A percentile compares a stretch with the other conserved stretches of the same genome.
Evolutionary conservation across 2,797 vertebrate genomes (phyloP).

Genomic region (Miichthys miiuy): DNA sequence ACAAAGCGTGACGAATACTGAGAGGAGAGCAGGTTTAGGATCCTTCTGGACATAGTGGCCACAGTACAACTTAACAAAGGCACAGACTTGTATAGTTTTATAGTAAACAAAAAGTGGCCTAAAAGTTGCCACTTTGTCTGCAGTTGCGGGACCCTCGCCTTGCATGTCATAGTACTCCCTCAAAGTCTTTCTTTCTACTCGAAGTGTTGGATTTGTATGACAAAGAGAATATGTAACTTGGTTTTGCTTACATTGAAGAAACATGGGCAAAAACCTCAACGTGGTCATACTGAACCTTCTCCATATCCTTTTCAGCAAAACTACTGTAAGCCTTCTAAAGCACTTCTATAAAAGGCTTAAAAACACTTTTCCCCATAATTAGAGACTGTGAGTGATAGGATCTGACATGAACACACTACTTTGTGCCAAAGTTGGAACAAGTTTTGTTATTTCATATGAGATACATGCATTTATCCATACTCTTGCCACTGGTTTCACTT

Average conservation of each 20-base stretch:
- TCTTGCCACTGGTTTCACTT: not conserved
- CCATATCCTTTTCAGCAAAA: no score
- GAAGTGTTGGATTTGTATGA: not conserved
- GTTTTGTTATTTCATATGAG: not conserved
- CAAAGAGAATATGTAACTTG: not conserved
- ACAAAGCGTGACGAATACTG: not conserved
- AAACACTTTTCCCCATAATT: not conserved
- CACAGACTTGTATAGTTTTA: not conserved
- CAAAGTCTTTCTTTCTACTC: not conserved
- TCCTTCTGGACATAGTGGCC: not conserved
- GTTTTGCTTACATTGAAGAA: not conserved
- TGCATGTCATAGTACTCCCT: not conserved
- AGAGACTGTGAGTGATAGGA: not conserved
- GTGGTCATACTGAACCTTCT: not conserved
- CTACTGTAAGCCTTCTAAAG: not conserved
- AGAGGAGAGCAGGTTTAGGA: not conserved
- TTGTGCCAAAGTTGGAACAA: not conserved
- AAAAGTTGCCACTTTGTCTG: no score
- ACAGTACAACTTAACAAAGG: not conserved
- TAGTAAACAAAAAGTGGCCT: not conserved
- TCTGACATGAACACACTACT: not conserved
- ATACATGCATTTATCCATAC: not conserved
- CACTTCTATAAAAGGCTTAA: not conserved
- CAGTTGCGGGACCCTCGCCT: not conserved
- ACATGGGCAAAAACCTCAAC: not conserved